phyloP scores from a whole-genome alignment of 2,797 vertebrate species.

The Anableps anableps region DNA sequence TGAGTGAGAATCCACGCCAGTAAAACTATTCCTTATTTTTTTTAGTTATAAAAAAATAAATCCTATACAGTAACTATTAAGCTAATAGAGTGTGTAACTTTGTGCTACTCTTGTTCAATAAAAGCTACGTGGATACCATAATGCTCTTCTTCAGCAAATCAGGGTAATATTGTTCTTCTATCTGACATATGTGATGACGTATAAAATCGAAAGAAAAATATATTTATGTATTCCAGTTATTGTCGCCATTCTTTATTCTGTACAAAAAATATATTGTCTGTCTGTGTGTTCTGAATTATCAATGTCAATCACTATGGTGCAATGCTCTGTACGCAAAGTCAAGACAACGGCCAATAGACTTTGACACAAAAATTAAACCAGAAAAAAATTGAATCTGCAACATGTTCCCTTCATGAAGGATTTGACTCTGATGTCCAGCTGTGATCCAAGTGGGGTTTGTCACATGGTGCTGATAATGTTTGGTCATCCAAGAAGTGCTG shows the following conservation, averaged over 20 bases:
- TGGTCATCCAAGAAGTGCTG: constrained; percentile 32
- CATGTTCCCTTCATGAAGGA: constrained; percentile 57
- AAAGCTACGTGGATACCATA: constrained; percentile 76
- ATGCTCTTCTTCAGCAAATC: constrained; percentile 81
- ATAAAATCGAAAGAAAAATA: constrained; percentile 76
- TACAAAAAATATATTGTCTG: constrained; percentile 68
- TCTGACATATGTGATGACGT: constrained; percentile 75
- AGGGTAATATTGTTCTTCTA: constrained; percentile 79
- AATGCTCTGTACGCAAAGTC: constrained; percentile 69
- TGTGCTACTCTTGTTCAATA: constrained; percentile 82
- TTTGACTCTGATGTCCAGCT: constrained; percentile 59
- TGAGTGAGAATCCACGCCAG: constrained; percentile 97
- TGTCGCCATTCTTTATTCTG: constrained; percentile 80
- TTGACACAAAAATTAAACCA: constrained; percentile 39
- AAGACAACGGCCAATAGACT: constrained; percentile 68
- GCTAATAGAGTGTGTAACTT: constrained; percentile 79
- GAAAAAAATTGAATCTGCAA: constrained; percentile 42
- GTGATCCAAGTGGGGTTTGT: constrained; percentile 56
- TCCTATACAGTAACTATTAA: constrained; percentile 78
- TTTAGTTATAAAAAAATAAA: constrained; percentile 83
- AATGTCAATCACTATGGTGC: constrained; percentile 79
- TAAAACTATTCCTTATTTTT: constrained; percentile 85
- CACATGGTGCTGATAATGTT: constrained; percentile 67
- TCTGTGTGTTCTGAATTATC: constrained; percentile 64
- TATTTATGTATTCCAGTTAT: constrained; percentile 81